A percentile compares a stretch with the other conserved stretches of the same genome.
phyloP scores from a whole-genome alignment of 2,113 vertebrate genomes.

The Cyphomyrus discorhynchus region DNA sequence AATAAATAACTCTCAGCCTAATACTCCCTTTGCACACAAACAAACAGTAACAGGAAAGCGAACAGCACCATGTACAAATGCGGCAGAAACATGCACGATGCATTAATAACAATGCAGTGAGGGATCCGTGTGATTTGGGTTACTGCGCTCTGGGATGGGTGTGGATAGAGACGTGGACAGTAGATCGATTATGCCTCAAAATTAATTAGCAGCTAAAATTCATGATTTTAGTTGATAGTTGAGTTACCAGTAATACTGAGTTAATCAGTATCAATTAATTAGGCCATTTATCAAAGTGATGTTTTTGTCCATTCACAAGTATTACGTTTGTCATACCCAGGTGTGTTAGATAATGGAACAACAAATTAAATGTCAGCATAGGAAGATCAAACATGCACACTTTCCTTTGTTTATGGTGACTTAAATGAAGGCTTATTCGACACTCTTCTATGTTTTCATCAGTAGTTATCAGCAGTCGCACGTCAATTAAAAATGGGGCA shows the following conservation, averaged over 20 bases:
- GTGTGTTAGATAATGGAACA: not conserved
- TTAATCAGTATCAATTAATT: not conserved
- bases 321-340: not conserved
- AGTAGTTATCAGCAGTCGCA: not conserved
- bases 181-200: not conserved
- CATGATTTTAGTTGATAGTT: not conserved
- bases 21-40: not conserved
- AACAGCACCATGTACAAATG: not conserved
- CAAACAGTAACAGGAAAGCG: not conserved
- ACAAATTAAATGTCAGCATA: not conserved
- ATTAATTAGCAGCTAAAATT: not conserved
- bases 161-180: not conserved
- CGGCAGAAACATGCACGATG: too few species aligned
- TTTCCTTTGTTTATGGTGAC: not conserved
- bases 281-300: not conserved
- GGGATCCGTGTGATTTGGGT: not conserved
- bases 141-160: not conserved
- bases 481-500: not conserved
- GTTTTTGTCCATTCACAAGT: not conserved
- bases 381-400: not conserved
- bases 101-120: too few species aligned
- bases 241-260: not conserved
- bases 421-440: not conserved
- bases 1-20: not conserved
- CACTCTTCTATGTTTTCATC: not conserved